These are phyloP conservation scores for Calliphora vomitoria DNA, from an alignment of 2,888 invertebrate genomes.

Conservation along the genomic window DNA sequence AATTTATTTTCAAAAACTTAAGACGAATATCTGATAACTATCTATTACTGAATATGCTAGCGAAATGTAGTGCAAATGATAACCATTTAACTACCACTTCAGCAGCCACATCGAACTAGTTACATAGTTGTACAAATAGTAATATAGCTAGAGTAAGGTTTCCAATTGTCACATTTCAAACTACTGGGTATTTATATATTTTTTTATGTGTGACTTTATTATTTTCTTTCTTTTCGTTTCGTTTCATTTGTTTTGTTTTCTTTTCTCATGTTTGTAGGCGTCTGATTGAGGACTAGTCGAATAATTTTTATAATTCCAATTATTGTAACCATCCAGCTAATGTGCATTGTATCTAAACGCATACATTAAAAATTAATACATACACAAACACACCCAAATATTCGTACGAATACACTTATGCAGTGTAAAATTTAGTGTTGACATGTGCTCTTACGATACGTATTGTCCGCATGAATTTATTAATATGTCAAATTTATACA, in stretches of 20 bases:
- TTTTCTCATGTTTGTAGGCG: constrained; percentile 16
- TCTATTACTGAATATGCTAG: no score
- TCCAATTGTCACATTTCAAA: no score
- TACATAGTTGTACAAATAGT: no score
- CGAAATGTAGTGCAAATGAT: no score
- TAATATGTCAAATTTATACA: no score
- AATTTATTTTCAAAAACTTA: no score
- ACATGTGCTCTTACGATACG: constrained; percentile 14
- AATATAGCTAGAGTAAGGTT: no score
- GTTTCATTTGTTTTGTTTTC: neutral
- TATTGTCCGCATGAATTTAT: neutral
- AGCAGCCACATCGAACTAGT: no score
- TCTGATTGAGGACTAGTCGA: constrained; percentile 11
- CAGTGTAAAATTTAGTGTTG: constrained; percentile 6
- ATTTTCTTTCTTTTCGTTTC: neutral
- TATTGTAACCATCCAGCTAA: constrained; percentile 5
- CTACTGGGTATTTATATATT: neutral
- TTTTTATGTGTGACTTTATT: neutral
- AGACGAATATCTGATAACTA: no score
- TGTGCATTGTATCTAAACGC: neutral
- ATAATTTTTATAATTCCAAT: neutral
- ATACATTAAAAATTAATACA: neutral
- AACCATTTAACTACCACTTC: no score
- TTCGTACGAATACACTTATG: neutral
- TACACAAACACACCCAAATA: neutral